Conservation (phyloP, 2,888 invertebrate species). For the Microdon myrmicae region DNA sequence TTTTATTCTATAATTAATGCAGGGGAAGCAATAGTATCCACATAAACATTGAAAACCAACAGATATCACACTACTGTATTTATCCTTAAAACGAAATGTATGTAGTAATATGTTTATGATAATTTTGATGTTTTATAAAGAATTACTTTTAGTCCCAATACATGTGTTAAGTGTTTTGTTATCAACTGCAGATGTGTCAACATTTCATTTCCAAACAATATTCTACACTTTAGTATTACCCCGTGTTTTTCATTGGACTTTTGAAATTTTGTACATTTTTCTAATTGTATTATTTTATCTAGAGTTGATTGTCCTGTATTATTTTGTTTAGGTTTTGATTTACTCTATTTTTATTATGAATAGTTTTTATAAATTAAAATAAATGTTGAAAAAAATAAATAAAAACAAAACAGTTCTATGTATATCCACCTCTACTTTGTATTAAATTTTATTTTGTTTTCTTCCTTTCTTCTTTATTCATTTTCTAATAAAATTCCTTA, state of each 20-base stretch:
- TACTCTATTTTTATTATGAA: too few relatives aligned
- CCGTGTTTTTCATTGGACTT: slow-evolving; percentile 13
- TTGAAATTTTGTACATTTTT: slow-evolving; percentile 32
- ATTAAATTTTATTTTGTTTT: too few relatives aligned
- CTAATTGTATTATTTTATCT: slow-evolving; percentile 43
- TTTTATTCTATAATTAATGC: slow-evolving; percentile 19
- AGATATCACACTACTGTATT: slow-evolving; percentile 33
- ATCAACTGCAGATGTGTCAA: slow-evolving; percentile 28
- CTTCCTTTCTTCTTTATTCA: too few relatives aligned
- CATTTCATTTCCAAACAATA: slow-evolving; percentile 29
- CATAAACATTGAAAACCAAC: slow-evolving; percentile 33
- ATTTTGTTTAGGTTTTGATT: slow-evolving; percentile 14
- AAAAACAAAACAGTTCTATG: too few relatives aligned
- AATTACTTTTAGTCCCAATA: slow-evolving; percentile 15
- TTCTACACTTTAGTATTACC: slow-evolving; percentile 38
- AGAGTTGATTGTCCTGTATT: slow-evolving; percentile 16
- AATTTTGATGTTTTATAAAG: slow-evolving; percentile 14
- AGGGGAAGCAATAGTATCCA: slow-evolving; percentile 15
- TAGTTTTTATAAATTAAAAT: too few relatives aligned
- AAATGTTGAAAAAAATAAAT: too few relatives aligned
- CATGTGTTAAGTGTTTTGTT: slow-evolving; percentile 45
- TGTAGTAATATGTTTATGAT: slow-evolving; percentile 11
- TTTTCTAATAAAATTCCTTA: too few relatives aligned
- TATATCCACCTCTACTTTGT: too few relatives aligned
- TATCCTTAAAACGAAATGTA: slow-evolving; percentile 3